Evolutionary conservation across 2,797 vertebrate species (phyloP).

Genomic region (Morus bassanus): DNA sequence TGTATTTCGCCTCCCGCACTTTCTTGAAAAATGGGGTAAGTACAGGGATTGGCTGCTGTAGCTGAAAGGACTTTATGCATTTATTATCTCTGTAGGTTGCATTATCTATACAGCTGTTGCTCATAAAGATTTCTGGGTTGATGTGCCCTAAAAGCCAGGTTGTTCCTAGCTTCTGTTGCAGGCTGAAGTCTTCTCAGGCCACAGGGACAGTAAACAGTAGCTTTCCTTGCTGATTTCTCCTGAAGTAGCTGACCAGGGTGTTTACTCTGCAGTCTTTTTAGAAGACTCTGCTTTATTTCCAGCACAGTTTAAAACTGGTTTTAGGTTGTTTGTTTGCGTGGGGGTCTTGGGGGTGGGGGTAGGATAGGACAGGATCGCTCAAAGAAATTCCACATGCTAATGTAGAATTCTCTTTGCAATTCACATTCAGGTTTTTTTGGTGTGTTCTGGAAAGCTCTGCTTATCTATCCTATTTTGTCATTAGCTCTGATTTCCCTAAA

Average conservation of each 20-base stretch:
- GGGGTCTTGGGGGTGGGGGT: too few species aligned
- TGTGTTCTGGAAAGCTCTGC: not conserved
- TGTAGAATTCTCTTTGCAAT: not conserved
- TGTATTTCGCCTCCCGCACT: not conserved
- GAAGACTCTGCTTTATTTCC: not conserved
- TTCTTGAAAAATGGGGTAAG: not conserved
- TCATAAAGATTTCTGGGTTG: not conserved
- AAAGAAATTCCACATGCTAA: not conserved
- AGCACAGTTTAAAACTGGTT: not conserved
- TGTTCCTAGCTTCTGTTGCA: not conserved
- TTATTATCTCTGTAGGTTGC: not conserved
- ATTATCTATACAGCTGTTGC: not conserved
- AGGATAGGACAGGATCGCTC: not conserved
- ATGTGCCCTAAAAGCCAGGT: not conserved
- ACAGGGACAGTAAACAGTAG: not conserved
- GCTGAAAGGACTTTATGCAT: not conserved
- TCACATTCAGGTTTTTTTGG: not conserved
- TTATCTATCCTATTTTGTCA: not conserved
- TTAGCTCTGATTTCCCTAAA: not conserved
- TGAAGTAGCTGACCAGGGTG: not conserved
- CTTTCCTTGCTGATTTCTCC: not conserved
- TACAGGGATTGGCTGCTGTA: not conserved
- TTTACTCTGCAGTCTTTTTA: not conserved
- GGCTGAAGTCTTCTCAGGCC: not conserved
- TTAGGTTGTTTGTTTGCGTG: not conserved